Percentiles rank a stretch among this genome's conserved stretches.
Conservation (phyloP, 2,113 vertebrate genomes). For the Apus apus region DNA sequence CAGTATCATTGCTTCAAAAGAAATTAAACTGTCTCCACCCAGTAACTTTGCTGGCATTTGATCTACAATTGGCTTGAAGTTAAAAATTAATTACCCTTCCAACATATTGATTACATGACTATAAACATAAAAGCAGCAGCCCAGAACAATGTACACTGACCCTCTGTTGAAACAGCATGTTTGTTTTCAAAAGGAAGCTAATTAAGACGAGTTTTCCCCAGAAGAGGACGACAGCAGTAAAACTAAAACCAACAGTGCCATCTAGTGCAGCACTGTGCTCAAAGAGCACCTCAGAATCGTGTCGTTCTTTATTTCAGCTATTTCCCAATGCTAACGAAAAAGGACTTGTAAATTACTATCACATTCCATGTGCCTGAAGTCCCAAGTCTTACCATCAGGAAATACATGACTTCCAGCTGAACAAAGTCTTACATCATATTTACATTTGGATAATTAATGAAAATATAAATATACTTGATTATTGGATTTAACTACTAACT, state of each 20-base stretch:
- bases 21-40: slow-evolving; percentile 74
- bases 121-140: slow-evolving; percentile 81
- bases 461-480: background rate
- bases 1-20: slow-evolving; percentile 75
- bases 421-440: background rate
- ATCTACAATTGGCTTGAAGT: slow-evolving; percentile 79
- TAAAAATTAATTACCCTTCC: slow-evolving; percentile 85
- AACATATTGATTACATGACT: slow-evolving; percentile 84
- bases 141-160: slow-evolving; percentile 75
- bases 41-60: slow-evolving; percentile 76
- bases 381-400: background rate
- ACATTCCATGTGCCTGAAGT: background rate
- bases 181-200: slow-evolving; percentile 76
- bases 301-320: background rate
- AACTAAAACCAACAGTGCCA: slow-evolving; percentile 75
- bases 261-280: slow-evolving; percentile 42
- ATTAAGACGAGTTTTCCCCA: slow-evolving; percentile 49
- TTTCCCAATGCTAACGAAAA: background rate
- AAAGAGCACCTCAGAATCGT: background rate
- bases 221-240: background rate
- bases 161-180: slow-evolving; percentile 77
- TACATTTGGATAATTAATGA: background rate
- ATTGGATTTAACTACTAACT: background rate
- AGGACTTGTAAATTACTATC: background rate
- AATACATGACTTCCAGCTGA: background rate